Percentiles rank a stretch among this genome's conserved stretches.
phyloP scores from a whole-genome alignment of 2,888 invertebrate genomes.

The Drosophila putrida region DNA sequence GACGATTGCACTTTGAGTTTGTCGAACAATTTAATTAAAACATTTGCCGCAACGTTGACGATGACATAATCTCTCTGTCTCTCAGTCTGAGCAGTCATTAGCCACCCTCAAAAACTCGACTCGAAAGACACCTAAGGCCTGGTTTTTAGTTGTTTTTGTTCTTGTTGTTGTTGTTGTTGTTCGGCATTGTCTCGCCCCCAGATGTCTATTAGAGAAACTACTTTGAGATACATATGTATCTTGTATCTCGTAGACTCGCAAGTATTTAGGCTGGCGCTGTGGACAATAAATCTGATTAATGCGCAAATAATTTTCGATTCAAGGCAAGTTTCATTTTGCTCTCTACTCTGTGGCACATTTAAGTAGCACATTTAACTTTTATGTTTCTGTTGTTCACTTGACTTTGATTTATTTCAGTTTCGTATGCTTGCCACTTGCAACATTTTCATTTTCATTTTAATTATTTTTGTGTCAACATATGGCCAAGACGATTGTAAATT shows the following conservation, averaged over 20 bases:
- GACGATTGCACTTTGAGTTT: constrained; percentile 35
- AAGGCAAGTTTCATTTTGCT: constrained; percentile 42
- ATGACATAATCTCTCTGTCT: constrained; percentile 54
- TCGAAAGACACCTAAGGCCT: constrained; percentile 48
- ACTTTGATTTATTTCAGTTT: constrained; percentile 73
- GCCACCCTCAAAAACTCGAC: constrained; percentile 54
- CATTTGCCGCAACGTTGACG: constrained; percentile 39
- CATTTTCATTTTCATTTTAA: constrained; percentile 55
- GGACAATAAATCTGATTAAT: constrained; percentile 72
- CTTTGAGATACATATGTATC: constrained; percentile 11
- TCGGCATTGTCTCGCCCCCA: constrained; percentile 60
- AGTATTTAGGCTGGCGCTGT: constrained; percentile 50
- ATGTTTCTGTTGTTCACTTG: constrained; percentile 61
- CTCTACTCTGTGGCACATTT: constrained; percentile 47
- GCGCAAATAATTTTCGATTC: constrained; percentile 69
- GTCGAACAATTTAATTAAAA: constrained; percentile 69
- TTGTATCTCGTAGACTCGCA: constrained; percentile 7
- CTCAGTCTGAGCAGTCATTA: constrained; percentile 39
- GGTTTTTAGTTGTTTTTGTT: constrained; percentile 16
- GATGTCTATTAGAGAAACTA: constrained; percentile 49
- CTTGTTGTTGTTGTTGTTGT: constrained; percentile 24
- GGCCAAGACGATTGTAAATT: constrained; percentile 28
- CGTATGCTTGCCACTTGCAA: constrained; percentile 42
- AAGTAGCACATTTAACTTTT: constrained; percentile 64
- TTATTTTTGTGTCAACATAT: constrained; percentile 44